Conservation (phyloP, 1,140 invertebrate species). For the Pogonomyrmex californicus region DNA sequence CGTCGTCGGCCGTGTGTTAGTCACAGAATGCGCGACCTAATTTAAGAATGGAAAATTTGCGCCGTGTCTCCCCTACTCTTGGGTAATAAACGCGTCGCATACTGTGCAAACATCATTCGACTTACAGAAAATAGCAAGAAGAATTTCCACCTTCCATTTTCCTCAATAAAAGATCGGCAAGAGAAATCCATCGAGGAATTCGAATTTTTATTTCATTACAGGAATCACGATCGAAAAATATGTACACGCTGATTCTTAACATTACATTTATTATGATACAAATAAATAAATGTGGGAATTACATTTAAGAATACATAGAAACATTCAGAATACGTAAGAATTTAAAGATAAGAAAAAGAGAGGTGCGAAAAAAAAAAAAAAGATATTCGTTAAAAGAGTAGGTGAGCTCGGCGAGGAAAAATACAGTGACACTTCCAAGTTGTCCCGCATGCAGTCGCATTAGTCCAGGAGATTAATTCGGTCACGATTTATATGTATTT, state of each 20-base stretch:
- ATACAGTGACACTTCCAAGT: background rate
- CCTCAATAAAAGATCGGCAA: slow-evolving; percentile 29
- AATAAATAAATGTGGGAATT: background rate
- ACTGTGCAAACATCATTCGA: slow-evolving; percentile 57
- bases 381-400: background rate
- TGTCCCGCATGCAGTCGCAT: background rate
- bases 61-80: slow-evolving; percentile 31
- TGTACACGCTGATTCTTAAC: background rate
- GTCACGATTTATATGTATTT: slow-evolving; percentile 35
- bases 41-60: slow-evolving; percentile 68
- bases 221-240: slow-evolving; percentile 21
- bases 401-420: background rate
- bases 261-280: background rate
- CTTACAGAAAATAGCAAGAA: slow-evolving; percentile 47
- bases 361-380: background rate
- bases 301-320: background rate
- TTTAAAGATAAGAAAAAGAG: background rate
- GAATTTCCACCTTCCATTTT: slow-evolving; percentile 48
- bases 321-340: no score
- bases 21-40: slow-evolving; percentile 71
- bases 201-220: background rate
- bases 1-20: slow-evolving; percentile 60
- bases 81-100: slow-evolving; percentile 58
- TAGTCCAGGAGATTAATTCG: slow-evolving; percentile 36
- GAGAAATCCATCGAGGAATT: background rate